Evolutionary conservation across 2,113 vertebrate genomes (phyloP), one percentile per base, ranked within the genome.

Genomic region (Seriola quinqueradiata): DNA sequence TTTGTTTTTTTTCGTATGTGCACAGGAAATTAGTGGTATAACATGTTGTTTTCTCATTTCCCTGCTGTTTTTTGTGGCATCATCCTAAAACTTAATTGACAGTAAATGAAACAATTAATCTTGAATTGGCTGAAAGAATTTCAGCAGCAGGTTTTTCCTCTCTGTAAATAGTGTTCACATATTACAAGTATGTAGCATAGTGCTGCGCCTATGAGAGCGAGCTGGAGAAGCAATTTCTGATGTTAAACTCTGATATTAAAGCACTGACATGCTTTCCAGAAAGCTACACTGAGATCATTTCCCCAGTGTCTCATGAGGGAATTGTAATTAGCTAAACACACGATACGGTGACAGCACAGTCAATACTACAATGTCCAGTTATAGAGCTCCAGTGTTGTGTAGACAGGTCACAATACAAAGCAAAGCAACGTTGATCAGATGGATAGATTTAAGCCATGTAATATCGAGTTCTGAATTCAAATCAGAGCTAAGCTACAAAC

Each of bases 241-340:
- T 55, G 50, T 48, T 57, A 38, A 64, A 77, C 64, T 60, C 32
- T 61, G 19, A 66, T 83, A 81, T 67, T 46, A 70, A 58, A 78
- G n/a, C 38, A 59, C n/a, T n/a, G 78, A 71, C 79, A 67, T 48
- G 83, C 61, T 80, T 77, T 81, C n/a, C 44, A 32, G 55, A 83
- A 65, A 85, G 63, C 75, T 59, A 58, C 52, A 59, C 21, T 60
- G n/a, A 77, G 67, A 83, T 81, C 7, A 82, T 82, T 83, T 38
- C 61, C 66, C 50, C 40, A 12, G 34, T 70, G 36, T 73, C 63
- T 77, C 75, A 55, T 55, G 50, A 72, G 81, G 71, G 52, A 83
- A 79, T 55, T 67, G 60, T 70, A 86, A 80, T 73, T 55, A 68
- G 54, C 77, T 67, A 44, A 72, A 63, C 70, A 70, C 59, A 75